Evolutionary conservation across 2,888 invertebrate species (phyloP), one percentile per base, ranked within the genome.

Genomic region (Furcula furcula): DNA sequence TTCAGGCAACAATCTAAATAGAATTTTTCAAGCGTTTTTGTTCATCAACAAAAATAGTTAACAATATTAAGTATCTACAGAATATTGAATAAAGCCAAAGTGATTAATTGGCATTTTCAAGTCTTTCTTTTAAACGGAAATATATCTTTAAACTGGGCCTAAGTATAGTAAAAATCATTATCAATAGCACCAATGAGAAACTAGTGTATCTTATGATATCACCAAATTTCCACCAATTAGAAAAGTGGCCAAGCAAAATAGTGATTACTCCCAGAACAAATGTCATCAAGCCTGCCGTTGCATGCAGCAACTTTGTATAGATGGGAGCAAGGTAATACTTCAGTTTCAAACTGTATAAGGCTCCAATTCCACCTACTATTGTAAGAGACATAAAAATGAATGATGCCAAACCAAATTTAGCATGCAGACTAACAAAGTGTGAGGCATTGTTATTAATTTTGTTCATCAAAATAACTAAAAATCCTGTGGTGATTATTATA

Each of bases 61-160:
- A n/a, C n/a, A n/a, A n/a, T n/a, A n/a, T n/a, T n/a, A n/a, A n/a
- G n/a, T n/a, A n/a, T n/a, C 20, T 20, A 20, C 7, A 20, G 7
- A 6, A 22, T n/a, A 22, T 3, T 1, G 10, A 11, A 11, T 1
- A 10, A 21, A 9, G 1, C 6, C 11, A 22, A 25, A 12, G 13
- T 7, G 6, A 37, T 68, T 72, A 84, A 53, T 77, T 82, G 4
- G 64, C 49, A 49, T 76, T 81, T 33, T 80, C 79, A 44, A 89
- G 54, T 50, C 86, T 73, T 58, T 89, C 89, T 56, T 77, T 83
- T 2, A 89, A 56, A 27, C 89, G 75, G 45, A 87, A 85, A 55
- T 85, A 89, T 37, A 89, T 73, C 59, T 89, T 89, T 10, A 89
- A 63, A 40, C 68, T 68, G 6, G 89, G 89, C 27, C 88, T 68